A percentile compares a stretch with the other conserved stretches of the same genome.
phyloP scores from a whole-genome alignment of 92 coral and sea anemone species.

The Metridium senile region DNA sequence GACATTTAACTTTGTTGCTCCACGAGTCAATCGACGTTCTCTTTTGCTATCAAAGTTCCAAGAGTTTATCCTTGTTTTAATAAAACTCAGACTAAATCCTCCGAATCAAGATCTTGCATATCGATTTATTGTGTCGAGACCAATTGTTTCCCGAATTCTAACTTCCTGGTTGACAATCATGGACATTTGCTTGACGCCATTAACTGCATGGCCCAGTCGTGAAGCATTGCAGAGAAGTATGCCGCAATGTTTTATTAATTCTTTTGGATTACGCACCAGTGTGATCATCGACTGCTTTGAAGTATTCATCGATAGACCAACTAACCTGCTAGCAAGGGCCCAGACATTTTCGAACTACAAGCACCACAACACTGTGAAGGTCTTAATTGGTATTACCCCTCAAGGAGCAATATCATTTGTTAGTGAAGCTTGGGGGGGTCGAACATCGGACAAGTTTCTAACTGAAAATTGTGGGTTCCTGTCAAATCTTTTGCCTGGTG shows the following conservation, averaged over 20 bases:
- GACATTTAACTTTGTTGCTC: conserved; percentile 26
- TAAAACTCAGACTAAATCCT: conserved; percentile 34
- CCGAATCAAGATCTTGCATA: conserved; percentile 60
- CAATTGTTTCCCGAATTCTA: conserved; percentile 45
- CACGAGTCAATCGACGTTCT: conserved; percentile 25
- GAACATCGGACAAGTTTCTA: conserved; percentile 61
- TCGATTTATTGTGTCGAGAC: conserved; percentile 42
- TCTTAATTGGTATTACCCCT: conserved; percentile 56
- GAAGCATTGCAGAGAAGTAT: conserved; percentile 42
- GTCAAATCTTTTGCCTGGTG: conserved; percentile 56
- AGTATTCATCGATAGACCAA: conserved; percentile 27
- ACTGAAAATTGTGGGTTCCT: conserved; percentile 64
- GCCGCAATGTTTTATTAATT: conserved; percentile 48
- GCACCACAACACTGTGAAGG: conserved; percentile 48
- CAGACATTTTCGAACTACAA: conserved; percentile 43
- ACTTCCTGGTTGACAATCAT: conserved; percentile 39
- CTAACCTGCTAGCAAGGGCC: conserved; percentile 29
- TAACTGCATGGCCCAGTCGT: conserved; percentile 41
- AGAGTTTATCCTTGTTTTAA: conserved; percentile 45
- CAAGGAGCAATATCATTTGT: conserved; percentile 47
- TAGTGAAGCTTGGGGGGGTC: conserved; percentile 52
- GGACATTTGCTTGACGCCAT: conserved; percentile 27
- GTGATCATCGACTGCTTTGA: conserved; percentile 22
- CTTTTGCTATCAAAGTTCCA: conserved; percentile 34
- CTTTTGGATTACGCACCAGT: conserved; percentile 14